A percentile compares a stretch with the other conserved stretches of the same genome.
Conservation (phyloP, 2,797 vertebrate species). For the Acanthurus leucopareius region DNA sequence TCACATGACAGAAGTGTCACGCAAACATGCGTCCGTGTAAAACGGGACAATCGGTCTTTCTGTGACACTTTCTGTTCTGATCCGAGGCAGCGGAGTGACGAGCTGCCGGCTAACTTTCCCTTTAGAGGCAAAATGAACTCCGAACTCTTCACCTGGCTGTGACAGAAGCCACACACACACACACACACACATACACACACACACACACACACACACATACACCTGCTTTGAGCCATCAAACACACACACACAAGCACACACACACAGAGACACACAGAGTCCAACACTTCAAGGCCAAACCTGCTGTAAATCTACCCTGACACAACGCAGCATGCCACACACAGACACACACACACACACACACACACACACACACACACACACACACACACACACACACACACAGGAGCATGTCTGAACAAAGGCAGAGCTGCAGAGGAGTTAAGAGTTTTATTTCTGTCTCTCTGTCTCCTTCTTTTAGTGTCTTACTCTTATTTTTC, state of each 20-base stretch:
- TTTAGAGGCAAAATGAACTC: slow-evolving; percentile 64
- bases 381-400: slow-evolving; percentile 33
- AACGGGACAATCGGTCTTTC: no score
- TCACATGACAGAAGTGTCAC: slow-evolving; percentile 8
- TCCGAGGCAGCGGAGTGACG: slow-evolving; percentile 25
- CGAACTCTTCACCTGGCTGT: slow-evolving; percentile 79
- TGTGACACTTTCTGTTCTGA: slow-evolving; percentile 40
- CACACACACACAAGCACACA: slow-evolving; percentile 4
- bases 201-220: slow-evolving; percentile 44
- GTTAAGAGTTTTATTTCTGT: slow-evolving; percentile 46
- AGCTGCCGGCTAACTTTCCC: slow-evolving; percentile 76
- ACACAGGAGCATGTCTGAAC: slow-evolving; percentile 57
- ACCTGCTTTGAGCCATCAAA: slow-evolving; percentile 75
- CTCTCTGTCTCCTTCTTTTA: slow-evolving; percentile 7
- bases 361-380: slow-evolving; percentile 43
- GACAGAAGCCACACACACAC: slow-evolving; percentile 46
- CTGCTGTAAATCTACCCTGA: slow-evolving; percentile 74
- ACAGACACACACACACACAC: slow-evolving; percentile 36
- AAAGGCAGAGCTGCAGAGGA: slow-evolving; percentile 35
- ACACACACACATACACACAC: slow-evolving; percentile 29
- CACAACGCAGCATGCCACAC: slow-evolving; percentile 48
- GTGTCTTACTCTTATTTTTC: neutral
- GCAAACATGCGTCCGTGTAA: no score
- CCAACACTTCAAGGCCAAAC: slow-evolving; percentile 69
- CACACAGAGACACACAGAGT: neutral